Conservation (phyloP, 2,113 vertebrate species). For the Lagenorhynchus albirostris region DNA sequence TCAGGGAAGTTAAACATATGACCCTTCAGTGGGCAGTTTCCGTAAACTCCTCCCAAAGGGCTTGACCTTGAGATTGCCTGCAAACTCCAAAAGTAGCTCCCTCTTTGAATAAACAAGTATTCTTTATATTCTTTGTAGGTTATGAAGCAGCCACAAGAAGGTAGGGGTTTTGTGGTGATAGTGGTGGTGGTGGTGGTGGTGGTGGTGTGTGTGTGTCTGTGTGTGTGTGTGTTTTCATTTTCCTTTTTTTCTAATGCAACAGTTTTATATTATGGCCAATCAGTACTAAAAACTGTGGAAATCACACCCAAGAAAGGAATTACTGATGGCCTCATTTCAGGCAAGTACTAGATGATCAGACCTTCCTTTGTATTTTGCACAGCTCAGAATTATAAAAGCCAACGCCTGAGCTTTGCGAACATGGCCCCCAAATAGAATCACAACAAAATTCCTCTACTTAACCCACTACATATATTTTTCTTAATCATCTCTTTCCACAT, state of each 20-base stretch:
- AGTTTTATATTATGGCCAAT: conserved; percentile 72
- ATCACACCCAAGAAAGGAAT: conserved; percentile 63
- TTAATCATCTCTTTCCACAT: conserved; percentile 74
- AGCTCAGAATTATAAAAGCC: conserved; percentile 71
- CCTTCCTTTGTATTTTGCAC: conserved; percentile 66
- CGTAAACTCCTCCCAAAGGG: conserved; percentile 59
- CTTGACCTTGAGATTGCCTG: conserved; percentile 74
- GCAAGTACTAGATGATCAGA: conserved; percentile 66
- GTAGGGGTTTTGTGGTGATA: background rate
- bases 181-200: too few relatives aligned
- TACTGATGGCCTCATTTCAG: conserved; percentile 75
- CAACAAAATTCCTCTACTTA: conserved; percentile 61
- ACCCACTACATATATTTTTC: conserved; percentile 61
- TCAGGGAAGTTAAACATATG: conserved; percentile 17
- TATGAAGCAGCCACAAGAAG: conserved; percentile 55
- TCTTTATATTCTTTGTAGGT: background rate
- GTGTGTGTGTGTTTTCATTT: background rate
- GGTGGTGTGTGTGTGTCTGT: too few relatives aligned
- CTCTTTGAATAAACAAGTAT: background rate
- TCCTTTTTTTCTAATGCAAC: conserved; percentile 38
- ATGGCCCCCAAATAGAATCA: conserved; percentile 43
- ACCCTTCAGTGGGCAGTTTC: conserved; percentile 46
- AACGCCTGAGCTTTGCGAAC: conserved; percentile 41
- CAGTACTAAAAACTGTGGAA: conserved; percentile 73
- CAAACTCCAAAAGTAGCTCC: background rate